Percentiles rank a stretch among this genome's conserved stretches.
phyloP scores from a whole-genome alignment of 1,140 invertebrate genomes.

The Platorchestia sp. region DNA sequence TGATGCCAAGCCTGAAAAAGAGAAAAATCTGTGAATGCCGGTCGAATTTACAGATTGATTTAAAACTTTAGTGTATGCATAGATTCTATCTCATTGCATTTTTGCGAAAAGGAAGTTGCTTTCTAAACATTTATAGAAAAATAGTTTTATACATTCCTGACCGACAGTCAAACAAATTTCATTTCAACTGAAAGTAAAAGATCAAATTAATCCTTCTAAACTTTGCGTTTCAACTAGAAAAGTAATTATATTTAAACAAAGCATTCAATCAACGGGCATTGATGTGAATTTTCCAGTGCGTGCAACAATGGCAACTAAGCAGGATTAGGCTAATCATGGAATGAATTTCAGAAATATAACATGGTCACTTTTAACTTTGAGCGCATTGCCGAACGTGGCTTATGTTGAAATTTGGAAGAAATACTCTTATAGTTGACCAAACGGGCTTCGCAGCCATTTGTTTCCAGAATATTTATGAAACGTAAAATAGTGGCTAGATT shows the following conservation, averaged over 20 bases:
- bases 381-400: too few species aligned
- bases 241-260: not conserved
- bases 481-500: too few species aligned
- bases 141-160: not conserved
- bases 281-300: not conserved
- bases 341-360: not conserved
- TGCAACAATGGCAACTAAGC: not conserved
- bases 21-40: conserved; percentile 21
- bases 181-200: not conserved
- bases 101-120: not conserved
- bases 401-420: too few species aligned
- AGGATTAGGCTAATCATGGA: not conserved
- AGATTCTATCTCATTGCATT: not conserved
- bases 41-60: not conserved
- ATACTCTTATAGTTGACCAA: too few species aligned
- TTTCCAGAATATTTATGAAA: too few species aligned
- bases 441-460: too few species aligned
- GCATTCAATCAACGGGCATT: too few species aligned
- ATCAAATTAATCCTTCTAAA: not conserved
- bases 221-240: not conserved
- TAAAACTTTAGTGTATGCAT: not conserved
- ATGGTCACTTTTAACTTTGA: too few species aligned
- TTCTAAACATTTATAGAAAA: not conserved
- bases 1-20: not conserved
- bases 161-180: not conserved